These are phyloP conservation scores for Sphaerophoria taeniata DNA, from an alignment of 2,888 invertebrate species.

Conservation along the genomic window DNA sequence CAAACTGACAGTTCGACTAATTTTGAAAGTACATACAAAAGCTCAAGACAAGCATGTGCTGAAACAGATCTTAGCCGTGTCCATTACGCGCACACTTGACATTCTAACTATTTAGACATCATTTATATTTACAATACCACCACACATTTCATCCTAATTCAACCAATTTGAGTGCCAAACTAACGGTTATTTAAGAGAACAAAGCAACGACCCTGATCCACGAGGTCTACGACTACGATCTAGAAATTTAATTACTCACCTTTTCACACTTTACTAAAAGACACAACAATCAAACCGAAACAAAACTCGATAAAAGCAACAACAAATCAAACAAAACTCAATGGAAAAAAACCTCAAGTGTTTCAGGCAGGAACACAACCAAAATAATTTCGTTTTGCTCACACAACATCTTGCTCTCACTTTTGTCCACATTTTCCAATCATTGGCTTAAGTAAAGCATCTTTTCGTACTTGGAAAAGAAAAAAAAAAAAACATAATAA, in stretches of 20 bases:
- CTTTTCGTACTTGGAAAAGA: not conserved
- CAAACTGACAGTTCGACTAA: too few relatives aligned
- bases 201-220: constrained; percentile 12
- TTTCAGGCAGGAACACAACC: not conserved
- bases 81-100: too few relatives aligned
- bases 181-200: constrained; percentile 9
- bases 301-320: not conserved
- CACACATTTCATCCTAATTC: too few relatives aligned
- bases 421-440: constrained; percentile 19
- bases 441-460: too few relatives aligned
- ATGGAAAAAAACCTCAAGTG: constrained; percentile 18
- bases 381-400: constrained; percentile 11
- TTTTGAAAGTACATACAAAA: too few relatives aligned
- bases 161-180: not conserved
- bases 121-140: too few relatives aligned
- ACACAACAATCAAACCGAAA: not conserved
- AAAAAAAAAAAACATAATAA: constrained; percentile 3
- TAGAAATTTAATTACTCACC: not conserved
- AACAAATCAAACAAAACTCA: constrained; percentile 6
- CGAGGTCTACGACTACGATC: constrained; percentile 31
- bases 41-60: too few relatives aligned
- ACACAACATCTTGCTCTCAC: constrained; percentile 20
- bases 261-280: not conserved
- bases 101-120: too few relatives aligned
- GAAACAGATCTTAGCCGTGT: too few relatives aligned